These are phyloP conservation scores for Cryptoleucopteryx plumbea DNA, from an alignment of 2,113 vertebrate genomes.

Conservation along the genomic window DNA sequence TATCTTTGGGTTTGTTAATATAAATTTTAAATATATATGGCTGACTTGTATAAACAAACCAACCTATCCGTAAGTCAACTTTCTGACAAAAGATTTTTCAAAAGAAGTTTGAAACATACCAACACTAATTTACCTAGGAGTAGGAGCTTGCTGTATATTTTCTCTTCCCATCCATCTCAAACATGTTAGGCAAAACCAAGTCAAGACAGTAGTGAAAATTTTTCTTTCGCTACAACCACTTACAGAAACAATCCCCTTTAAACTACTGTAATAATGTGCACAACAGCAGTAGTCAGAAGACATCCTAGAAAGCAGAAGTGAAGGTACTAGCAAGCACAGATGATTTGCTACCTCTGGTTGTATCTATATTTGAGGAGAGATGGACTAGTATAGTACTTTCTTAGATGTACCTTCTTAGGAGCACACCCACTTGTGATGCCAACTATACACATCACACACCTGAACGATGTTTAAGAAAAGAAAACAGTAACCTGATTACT, in stretches of 20 bases:
- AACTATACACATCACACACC: neutral
- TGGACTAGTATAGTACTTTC: neutral
- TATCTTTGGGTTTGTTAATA: neutral
- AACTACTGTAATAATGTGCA: neutral
- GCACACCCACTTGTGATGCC: neutral
- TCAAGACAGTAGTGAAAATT: neutral
- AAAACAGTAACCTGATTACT: neutral
- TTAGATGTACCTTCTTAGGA: neutral
- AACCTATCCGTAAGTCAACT: neutral
- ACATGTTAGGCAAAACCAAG: neutral
- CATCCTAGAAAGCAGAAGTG: neutral
- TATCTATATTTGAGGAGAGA: neutral
- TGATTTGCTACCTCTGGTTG: neutral
- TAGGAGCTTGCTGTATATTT: neutral
- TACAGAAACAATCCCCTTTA: neutral
- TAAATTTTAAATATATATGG: neutral
- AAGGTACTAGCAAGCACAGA: neutral
- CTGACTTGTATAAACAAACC: neutral
- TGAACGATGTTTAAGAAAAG: neutral
- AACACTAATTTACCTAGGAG: neutral
- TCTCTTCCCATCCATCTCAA: neutral
- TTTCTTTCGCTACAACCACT: neutral
- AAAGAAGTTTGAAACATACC: neutral
- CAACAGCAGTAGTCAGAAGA: neutral
- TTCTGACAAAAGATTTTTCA: neutral